Percentiles rank a stretch among this genome's conserved stretches.
phyloP scores from a whole-genome alignment of 2,113 vertebrate species.

The Scytalopus superciliaris region DNA sequence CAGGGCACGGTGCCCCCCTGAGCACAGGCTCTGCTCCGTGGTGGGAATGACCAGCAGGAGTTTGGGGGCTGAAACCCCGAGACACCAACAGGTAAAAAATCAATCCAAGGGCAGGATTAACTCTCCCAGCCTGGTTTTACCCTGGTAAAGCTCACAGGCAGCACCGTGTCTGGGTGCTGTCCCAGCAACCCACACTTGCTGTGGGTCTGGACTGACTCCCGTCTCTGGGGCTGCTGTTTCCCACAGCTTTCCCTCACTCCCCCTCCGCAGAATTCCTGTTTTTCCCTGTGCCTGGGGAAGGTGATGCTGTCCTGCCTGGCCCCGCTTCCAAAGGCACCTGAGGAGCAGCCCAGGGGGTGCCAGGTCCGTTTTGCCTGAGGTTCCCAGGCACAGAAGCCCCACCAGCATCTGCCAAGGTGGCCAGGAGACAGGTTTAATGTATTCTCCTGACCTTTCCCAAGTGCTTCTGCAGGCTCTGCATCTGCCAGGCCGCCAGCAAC shows the following conservation, averaged over 20 bases:
- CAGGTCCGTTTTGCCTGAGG: not conserved
- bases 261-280: accelerated
- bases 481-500: not conserved
- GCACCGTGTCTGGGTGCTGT: accelerated
- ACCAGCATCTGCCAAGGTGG: not conserved
- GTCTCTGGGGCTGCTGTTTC: too few relatives aligned
- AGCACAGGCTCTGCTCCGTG: not conserved
- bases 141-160: accelerated
- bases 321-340: not conserved
- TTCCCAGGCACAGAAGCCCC: not conserved
- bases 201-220: accelerated
- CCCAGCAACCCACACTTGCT: accelerated
- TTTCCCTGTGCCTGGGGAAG: not conserved
- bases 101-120: not conserved
- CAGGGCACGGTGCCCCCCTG: not conserved
- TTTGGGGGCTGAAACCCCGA: not conserved
- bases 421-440: not conserved
- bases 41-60: not conserved
- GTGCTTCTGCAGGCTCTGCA: not conserved
- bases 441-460: slow-evolving; percentile 5
- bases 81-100: not conserved
- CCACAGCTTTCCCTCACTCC: not conserved
- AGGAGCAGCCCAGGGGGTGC: not conserved
- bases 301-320: accelerated
- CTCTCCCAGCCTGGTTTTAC: not conserved